Evolutionary conservation across 2,888 invertebrate species (phyloP), one percentile per base, ranked within the genome.

Genomic region (Synanthedon myopaeformis): DNA sequence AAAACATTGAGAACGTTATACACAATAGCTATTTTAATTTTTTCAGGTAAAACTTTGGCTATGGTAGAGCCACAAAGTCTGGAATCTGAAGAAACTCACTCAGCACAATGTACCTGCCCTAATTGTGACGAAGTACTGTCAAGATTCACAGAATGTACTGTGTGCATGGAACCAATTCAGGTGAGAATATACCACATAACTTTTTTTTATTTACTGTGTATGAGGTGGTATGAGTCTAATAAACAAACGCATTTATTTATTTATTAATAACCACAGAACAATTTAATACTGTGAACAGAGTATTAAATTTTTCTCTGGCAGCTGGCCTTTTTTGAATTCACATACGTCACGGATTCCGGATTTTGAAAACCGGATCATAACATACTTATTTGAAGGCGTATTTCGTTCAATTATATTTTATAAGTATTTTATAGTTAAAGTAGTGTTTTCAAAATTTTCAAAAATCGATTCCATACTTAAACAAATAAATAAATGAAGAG

Each of bases 131-230:
- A 86, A 53, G 65, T 88, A 5, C 65, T 85, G 5, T 79, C 85
- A 51, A 73, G 84, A 57, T 86, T 84, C 65, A 73, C 88, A 35
- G 87, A 88, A 58, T 88, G 88, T 75, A 85, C 85, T 55, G 88
- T 88, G 62, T 88, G 88, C 62, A 72, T 87, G 66, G 86, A 88
- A 57, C 86, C 88, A 2, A 63, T 88, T 59, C 88, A 88, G 79
- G 88, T 88, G 64, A 66, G 53, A 55, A 45, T 17, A 3, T 35
- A 35, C 10, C 10, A 35, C 35, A 8, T 45, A 4, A 45, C 45
- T 45, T 45, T 48, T 45, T 48, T 49, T 14, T 35, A 10, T 19
- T 52, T 35, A 11, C 13, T 11, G 12, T 52, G n/a, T 52, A 35
- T 6, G 3, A 48, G 48, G 8, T n/a, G 11, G 19, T 6, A 49